Percentiles rank a stretch among this genome's conserved stretches.
phyloP scores from a whole-genome alignment of 2,797 vertebrate species.

The Amazona finschi region DNA sequence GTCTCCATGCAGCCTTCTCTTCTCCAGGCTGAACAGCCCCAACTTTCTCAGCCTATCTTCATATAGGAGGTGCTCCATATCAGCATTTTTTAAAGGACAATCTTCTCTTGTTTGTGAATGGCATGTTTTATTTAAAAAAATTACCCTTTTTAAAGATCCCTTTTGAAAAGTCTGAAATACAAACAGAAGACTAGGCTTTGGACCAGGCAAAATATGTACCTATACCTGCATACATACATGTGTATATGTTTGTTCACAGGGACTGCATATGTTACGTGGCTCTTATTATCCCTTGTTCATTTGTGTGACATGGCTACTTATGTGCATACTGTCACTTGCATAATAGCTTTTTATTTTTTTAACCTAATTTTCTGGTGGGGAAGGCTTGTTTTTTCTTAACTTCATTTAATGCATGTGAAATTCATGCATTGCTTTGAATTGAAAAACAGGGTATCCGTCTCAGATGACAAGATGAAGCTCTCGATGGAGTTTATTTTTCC shows the following conservation, averaged over 20 bases:
- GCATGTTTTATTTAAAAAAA: background rate
- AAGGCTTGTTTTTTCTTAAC: background rate
- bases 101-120: background rate
- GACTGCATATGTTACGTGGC: background rate
- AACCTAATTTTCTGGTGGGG: background rate
- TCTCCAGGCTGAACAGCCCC: too few relatives aligned
- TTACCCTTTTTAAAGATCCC: background rate
- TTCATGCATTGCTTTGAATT: slow-evolving; percentile 15
- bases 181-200: background rate
- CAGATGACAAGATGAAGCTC: slow-evolving; percentile 62
- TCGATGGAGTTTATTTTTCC: slow-evolving; percentile 74
- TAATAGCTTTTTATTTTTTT: background rate
- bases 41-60: too few relatives aligned
- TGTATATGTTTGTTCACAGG: background rate
- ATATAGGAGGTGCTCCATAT: background rate
- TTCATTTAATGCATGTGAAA: slow-evolving; percentile 14
- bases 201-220: background rate
- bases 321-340: background rate
- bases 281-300: background rate
- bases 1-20: too few relatives aligned
- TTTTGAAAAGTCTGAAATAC: background rate
- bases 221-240: fast-evolving
- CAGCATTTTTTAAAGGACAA: background rate
- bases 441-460: slow-evolving; percentile 63
- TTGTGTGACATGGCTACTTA: background rate